Base-by-base conservation (phyloP, 2,113 vertebrate species). In the Laticauda laticaudata region DNA sequence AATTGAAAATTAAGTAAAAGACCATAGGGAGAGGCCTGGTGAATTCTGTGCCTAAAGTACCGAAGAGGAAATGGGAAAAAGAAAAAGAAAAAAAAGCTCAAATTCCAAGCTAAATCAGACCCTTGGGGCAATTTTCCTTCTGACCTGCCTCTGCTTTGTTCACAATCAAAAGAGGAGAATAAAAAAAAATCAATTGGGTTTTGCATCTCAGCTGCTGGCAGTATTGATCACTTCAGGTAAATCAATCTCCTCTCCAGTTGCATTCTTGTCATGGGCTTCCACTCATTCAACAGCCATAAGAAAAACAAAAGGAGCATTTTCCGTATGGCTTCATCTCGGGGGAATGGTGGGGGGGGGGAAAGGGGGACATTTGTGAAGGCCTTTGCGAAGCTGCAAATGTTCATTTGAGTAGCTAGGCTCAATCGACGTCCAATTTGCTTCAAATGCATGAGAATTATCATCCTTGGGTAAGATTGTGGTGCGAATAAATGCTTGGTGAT, bases 351-450 rank as follows among this genome's bases (percentile, higher is more conserved):
- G 61, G 9, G 0, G 3, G 61, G 2, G 1, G 87, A 88, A 51
- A 51, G 94, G n/a, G 23, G 90, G 59, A 89, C 57, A 61, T 93
- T 90, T n/a, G 89, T 45, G 75, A 90, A 93, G 0, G 0, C 91
- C 92, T 8, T 85, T 51, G 6, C 20, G 15, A 95, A 96, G 57
- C 51, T 91, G 88, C 26, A 86, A 87, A 51, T 56, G 94, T 59
- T 61, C 91, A 90, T 92, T 92, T 91, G 61, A 64, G 87, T 53
- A n/a, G 34, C 86, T 45, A 61, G 54, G 8, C 53, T 91, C 48
- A 92, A 94, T 90, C 55, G 5, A 69, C 57, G 85, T 51, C 8
- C 69, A 92, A 88, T 94, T 89, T 95, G 45, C 59, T 94, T 93
- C 93, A 96, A 92, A 54, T 61, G 54, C 57, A 91, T 89, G 85